Base-by-base conservation (phyloP, 2,888 invertebrate species). In the Parnassius apollo region DNA sequence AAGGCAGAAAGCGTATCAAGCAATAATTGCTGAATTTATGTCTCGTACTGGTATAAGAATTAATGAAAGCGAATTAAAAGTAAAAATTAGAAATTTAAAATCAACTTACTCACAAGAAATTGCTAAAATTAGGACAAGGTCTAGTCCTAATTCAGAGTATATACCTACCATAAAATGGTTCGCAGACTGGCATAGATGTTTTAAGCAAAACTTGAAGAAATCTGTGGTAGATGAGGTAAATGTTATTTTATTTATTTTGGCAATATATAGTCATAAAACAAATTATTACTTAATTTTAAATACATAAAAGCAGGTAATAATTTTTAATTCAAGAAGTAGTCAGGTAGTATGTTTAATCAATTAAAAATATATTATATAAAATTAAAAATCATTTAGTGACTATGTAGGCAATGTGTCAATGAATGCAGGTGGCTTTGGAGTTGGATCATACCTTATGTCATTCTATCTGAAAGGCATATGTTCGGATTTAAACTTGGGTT, bases 81-180 rank as follows among this genome's bases (percentile, higher is more conserved):
- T 74, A 2, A 88, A 88, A 71, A 80, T 88, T 61, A 88, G 81
- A 66, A 85, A 78, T 61, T 73, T 88, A 1, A 75, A 81, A 51
- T 84, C 84, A 1, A 88, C 88, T 0, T 88, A 88, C 57, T 66
- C 71, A 44, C 85, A 86, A 67, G 87, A 88, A 69, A 65, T 86
- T 42, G 66, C 69, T 2, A 88, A 88, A 70, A 85, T 88, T 70
- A 78, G 74, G 48, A 73, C 74, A n/a, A 74, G 83, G 0, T 81
- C 85, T 0, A 69, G 70, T 0, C 71, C 76, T 0, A 75, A 75
- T 8, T 77, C 73, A 60, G 69, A 71, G 11, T 85, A 82, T 64
- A 80, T 70, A 62, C 82, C 87, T 0, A 80, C 75, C 0, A 76
- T 87, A 57, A 83, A 80, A 70, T 87, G 87, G 87, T 87, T 87